Evolutionary conservation across 1,140 invertebrate genomes (phyloP).

Genomic region (Philopotamus ludificatus): DNA sequence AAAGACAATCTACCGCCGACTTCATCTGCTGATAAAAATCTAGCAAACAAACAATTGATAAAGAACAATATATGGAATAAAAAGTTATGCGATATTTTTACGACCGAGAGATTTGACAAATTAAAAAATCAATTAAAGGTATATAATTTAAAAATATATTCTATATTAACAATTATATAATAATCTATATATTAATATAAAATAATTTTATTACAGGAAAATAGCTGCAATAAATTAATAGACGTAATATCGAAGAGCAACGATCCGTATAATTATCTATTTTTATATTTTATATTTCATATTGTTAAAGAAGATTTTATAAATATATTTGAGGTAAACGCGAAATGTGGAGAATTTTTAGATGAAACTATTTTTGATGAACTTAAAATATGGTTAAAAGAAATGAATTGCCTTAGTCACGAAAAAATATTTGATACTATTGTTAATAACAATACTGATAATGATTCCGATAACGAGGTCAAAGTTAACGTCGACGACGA

Average conservation of each 20-base stretch:
- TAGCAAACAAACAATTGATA: not conserved
- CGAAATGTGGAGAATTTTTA: no score
- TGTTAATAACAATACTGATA: not conserved
- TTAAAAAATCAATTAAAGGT: slow-evolving; percentile 14
- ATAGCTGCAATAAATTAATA: not conserved
- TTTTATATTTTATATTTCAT: slow-evolving; percentile 16
- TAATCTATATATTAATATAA: not conserved
- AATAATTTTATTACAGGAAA: slow-evolving; percentile 8
- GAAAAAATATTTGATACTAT: not conserved
- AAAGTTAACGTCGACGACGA: not conserved
- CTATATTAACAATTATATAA: not conserved
- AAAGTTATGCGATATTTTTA: not conserved
- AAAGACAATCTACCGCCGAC: not conserved
- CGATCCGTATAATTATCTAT: slow-evolving; percentile 1
- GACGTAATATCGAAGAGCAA: slow-evolving; percentile 3
- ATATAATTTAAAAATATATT: not conserved
- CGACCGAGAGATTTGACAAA: not conserved
- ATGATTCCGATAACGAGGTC: not conserved
- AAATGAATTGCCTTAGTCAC: slow-evolving; percentile 2
- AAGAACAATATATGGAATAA: not conserved
- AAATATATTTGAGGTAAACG: not conserved
- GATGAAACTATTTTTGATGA: no score
- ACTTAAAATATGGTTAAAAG: slow-evolving; percentile 4
- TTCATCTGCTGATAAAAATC: not conserved
- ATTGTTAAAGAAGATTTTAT: slow-evolving; percentile 15